These are phyloP conservation scores for Chloroclystis v-ata DNA, from an alignment of 2,888 invertebrate genomes.

Conservation along the genomic window DNA sequence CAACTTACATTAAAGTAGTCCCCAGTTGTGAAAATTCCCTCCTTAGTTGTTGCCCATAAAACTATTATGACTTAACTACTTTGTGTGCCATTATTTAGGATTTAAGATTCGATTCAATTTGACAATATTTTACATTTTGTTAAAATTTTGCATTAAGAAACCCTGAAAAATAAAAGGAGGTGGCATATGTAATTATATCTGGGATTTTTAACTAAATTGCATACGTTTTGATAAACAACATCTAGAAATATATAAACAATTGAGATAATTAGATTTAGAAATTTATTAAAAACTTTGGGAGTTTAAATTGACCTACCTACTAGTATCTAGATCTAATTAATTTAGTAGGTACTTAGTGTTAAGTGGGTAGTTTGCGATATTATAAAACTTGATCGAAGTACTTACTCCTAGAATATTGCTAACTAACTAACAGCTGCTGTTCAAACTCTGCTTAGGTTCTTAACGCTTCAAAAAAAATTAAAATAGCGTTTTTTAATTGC, in stretches of 20 bases:
- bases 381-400: constrained; percentile 46
- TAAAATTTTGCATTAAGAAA: not conserved
- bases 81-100: constrained; percentile 73
- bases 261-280: constrained; percentile 56
- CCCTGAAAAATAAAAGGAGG: not conserved
- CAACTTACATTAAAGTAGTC: constrained; percentile 36
- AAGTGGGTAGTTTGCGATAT: constrained; percentile 46
- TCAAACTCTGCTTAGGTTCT: constrained; percentile 37
- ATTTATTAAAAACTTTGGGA: constrained; percentile 36
- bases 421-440: constrained; percentile 25
- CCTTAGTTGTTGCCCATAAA: constrained; percentile 57
- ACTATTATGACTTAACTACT: constrained; percentile 46
- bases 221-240: constrained; percentile 4
- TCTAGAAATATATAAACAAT: constrained; percentile 70
- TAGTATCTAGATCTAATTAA: not conserved
- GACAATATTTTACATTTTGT: constrained; percentile 55
- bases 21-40: constrained; percentile 76
- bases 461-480: constrained; percentile 41
- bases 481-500: constrained; percentile 50
- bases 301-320: constrained; percentile 39
- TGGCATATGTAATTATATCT: not conserved
- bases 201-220: not conserved
- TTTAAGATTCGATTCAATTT: constrained; percentile 63
- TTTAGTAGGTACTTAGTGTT: constrained; percentile 18
- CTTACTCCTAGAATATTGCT: constrained; percentile 51